A percentile compares a stretch with the other conserved stretches of the same genome.
Conservation (phyloP, 2,113 vertebrate genomes). For the Oryzias javanicus region DNA sequence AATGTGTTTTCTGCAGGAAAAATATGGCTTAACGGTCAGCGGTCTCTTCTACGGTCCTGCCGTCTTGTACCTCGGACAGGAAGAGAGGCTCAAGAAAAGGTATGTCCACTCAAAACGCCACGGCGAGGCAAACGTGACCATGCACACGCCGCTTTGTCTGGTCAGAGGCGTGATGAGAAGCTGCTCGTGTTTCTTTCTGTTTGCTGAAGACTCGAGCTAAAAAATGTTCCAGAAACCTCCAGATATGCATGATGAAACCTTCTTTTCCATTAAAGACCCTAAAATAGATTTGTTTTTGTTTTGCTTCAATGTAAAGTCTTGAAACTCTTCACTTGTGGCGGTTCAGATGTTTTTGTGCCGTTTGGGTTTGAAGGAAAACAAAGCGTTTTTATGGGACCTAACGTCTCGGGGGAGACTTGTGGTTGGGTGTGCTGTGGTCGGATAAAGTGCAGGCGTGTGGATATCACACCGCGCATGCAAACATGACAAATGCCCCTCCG, state of each 20-base stretch:
- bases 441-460: slow-evolving; percentile 34
- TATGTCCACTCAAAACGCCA: slow-evolving; percentile 36
- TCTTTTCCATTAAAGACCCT: no score
- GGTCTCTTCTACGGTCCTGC: slow-evolving; percentile 54
- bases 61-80: slow-evolving; percentile 49
- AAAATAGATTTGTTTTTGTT: no score
- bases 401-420: slow-evolving; percentile 25
- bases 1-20: slow-evolving; percentile 45
- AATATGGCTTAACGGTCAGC: slow-evolving; percentile 52
- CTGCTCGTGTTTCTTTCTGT: slow-evolving; percentile 47
- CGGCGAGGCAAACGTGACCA: slow-evolving; percentile 11
- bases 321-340: no score
- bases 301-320: no score
- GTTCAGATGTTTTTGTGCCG: no score
- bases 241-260: slow-evolving; percentile 6
- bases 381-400: no score
- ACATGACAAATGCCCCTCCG: slow-evolving; percentile 53
- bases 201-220: slow-evolving; percentile 38
- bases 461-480: slow-evolving; percentile 48
- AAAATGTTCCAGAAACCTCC: slow-evolving; percentile 11
- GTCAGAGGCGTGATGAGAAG: slow-evolving; percentile 58
- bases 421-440: slow-evolving; percentile 25
- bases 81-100: slow-evolving; percentile 62
- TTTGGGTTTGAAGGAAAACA: no score
- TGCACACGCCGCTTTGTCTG: no score